These are phyloP conservation scores for Zelleria hepariella DNA, from an alignment of 2,888 invertebrate species.

Conservation along the genomic window DNA sequence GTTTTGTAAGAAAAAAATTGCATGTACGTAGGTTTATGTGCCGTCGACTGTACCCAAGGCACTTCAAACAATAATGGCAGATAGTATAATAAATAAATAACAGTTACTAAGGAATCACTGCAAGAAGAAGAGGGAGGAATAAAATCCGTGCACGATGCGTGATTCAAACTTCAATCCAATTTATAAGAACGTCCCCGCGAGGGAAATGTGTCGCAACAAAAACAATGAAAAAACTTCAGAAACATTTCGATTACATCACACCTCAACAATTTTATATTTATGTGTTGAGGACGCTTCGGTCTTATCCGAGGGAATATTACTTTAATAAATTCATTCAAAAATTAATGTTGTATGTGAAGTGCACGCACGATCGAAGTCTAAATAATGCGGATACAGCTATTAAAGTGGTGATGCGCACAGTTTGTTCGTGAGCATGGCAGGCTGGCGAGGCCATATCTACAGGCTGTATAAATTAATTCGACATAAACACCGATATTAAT, in stretches of 20 bases:
- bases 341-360: neutral
- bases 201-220: conserved; percentile 57
- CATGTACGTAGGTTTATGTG: too few relatives aligned
- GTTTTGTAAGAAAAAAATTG: too few relatives aligned
- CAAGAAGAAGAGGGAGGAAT: conserved; percentile 16
- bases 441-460: neutral
- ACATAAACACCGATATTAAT: conserved; percentile 59
- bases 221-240: conserved; percentile 59
- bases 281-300: neutral
- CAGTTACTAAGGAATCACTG: conserved; percentile 16
- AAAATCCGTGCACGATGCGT: conserved; percentile 28
- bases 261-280: conserved; percentile 8
- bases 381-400: neutral
- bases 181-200: conserved; percentile 58
- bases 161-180: conserved; percentile 66
- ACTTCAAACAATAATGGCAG: too few relatives aligned
- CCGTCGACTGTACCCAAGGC: too few relatives aligned
- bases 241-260: conserved; percentile 40
- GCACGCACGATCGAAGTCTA: neutral
- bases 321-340: neutral
- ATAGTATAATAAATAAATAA: neutral
- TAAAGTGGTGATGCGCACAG: neutral
- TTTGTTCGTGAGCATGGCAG: neutral
- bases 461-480: conserved; percentile 51
- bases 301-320: neutral